Percentiles rank a stretch among this genome's conserved stretches.
phyloP scores from a whole-genome alignment of 2,888 invertebrate species.

The Dorcus hopei region DNA sequence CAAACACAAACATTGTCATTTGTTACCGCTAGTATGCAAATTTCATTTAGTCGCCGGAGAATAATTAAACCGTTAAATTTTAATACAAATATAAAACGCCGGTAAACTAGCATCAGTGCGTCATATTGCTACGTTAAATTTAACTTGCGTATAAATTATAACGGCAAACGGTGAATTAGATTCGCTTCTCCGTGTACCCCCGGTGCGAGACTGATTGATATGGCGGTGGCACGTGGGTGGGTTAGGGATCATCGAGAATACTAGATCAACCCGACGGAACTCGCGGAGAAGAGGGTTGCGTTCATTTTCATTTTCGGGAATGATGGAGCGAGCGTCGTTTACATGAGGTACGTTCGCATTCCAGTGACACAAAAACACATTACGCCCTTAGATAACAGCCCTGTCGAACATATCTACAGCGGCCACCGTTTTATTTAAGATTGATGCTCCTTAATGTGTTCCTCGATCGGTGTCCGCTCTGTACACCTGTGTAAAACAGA shows the following conservation, averaged over 20 bases:
- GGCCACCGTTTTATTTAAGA: constrained; percentile 19
- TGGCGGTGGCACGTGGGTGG: constrained; percentile 12
- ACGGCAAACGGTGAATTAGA: constrained; percentile 1
- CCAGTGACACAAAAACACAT: constrained; percentile 21
- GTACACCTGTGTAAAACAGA: constrained; percentile 2
- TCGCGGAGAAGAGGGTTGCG: constrained; percentile 10
- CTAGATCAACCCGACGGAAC: not conserved
- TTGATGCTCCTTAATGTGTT: constrained; percentile 18
- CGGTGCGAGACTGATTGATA: constrained; percentile 21
- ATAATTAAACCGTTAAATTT: constrained; percentile 13
- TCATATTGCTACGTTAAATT: not conserved
- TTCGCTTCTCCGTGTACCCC: constrained; percentile 11
- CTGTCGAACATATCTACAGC: constrained; percentile 23
- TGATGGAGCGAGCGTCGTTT: constrained; percentile 21
- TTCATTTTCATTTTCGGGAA: constrained; percentile 22
- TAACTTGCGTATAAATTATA: not conserved
- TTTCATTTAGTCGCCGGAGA: not conserved
- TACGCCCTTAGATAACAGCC: constrained; percentile 19
- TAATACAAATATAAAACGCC: constrained; percentile 1
- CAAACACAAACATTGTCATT: constrained; percentile 22
- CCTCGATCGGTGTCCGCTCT: constrained; percentile 4
- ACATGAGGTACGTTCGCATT: constrained; percentile 22
- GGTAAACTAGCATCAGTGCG: too few species aligned
- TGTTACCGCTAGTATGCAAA: constrained; percentile 8
- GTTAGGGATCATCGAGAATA: not conserved